A percentile compares a stretch with the other conserved stretches of the same genome.
phyloP scores from a whole-genome alignment of 2,797 vertebrate genomes.

The Anas georgica region DNA sequence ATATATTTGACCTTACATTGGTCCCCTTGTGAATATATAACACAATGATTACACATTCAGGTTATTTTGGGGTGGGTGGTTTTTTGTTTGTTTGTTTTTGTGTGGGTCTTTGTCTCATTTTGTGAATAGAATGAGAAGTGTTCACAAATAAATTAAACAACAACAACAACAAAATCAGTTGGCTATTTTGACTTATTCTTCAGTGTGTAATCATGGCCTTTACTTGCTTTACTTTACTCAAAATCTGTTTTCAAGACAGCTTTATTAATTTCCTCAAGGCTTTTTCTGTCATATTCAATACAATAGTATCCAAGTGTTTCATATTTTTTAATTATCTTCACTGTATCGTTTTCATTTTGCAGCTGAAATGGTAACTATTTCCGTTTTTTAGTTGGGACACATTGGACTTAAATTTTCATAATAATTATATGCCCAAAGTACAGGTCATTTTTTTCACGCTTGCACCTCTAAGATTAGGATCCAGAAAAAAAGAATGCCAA shows the following conservation, averaged over 20 bases:
- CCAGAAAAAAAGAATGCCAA: background rate
- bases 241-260: background rate
- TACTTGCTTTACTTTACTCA: background rate
- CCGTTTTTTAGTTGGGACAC: background rate
- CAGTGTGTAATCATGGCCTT: background rate
- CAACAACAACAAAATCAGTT: background rate
- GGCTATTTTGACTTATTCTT: background rate
- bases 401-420: background rate
- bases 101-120: background rate
- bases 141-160: background rate
- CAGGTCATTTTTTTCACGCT: background rate
- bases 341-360: background rate
- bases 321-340: background rate
- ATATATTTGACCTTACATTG: slow-evolving; percentile 21
- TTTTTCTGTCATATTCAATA: background rate
- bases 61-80: background rate
- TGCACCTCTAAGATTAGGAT: background rate
- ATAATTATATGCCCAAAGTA: background rate
- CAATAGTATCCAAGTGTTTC: background rate
- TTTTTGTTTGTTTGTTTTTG: background rate
- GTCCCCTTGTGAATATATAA: slow-evolving; percentile 1
- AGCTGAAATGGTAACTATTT: background rate
- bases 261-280: background rate
- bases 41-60: background rate
- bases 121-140: background rate